Evolutionary conservation across 1,140 invertebrate species (phyloP).

Genomic region (Uloborus diversus): DNA sequence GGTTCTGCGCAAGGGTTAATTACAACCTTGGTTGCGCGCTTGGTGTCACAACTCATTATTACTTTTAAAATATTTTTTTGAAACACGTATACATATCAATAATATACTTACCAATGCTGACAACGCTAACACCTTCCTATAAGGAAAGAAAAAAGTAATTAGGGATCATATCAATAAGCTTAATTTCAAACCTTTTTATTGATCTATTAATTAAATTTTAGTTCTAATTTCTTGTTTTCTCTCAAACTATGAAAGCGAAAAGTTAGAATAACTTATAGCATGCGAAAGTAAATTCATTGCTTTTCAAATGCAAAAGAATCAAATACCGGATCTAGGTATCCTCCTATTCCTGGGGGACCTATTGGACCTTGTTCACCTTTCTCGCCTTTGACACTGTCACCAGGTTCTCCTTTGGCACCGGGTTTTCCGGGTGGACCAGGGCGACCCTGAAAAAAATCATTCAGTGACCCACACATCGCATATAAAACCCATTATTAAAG

Average conservation of each 20-base stretch:
- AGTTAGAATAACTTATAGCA: too few relatives aligned
- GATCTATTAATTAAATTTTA: not conserved
- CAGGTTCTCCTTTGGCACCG: slow-evolving; percentile 49
- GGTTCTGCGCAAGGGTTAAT: too few relatives aligned
- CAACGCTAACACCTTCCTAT: slow-evolving; percentile 54
- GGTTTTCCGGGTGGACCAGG: slow-evolving; percentile 37
- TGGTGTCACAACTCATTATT: too few relatives aligned
- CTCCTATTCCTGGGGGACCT: slow-evolving; percentile 36
- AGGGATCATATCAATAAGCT: not conserved
- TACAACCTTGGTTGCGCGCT: too few relatives aligned
- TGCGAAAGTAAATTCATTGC: too few relatives aligned
- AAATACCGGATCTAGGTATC: slow-evolving; percentile 46
- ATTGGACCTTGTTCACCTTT: slow-evolving; percentile 47
- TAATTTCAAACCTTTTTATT: not conserved
- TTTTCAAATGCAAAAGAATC: too few relatives aligned
- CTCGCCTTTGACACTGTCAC: slow-evolving; percentile 48
- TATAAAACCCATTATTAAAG: too few relatives aligned
- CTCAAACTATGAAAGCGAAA: not conserved
- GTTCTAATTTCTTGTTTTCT: not conserved
- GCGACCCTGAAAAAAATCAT: slow-evolving; percentile 31
- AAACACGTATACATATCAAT: too few relatives aligned
- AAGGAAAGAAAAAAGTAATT: slow-evolving; percentile 6
- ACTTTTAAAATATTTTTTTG: too few relatives aligned
- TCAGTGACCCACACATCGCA: too few relatives aligned
- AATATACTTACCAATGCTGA: slow-evolving; percentile 51